Evolutionary conservation across 1,140 invertebrate genomes (phyloP), one percentile per base, ranked within the genome.

Genomic region (Micrasema minimum): DNA sequence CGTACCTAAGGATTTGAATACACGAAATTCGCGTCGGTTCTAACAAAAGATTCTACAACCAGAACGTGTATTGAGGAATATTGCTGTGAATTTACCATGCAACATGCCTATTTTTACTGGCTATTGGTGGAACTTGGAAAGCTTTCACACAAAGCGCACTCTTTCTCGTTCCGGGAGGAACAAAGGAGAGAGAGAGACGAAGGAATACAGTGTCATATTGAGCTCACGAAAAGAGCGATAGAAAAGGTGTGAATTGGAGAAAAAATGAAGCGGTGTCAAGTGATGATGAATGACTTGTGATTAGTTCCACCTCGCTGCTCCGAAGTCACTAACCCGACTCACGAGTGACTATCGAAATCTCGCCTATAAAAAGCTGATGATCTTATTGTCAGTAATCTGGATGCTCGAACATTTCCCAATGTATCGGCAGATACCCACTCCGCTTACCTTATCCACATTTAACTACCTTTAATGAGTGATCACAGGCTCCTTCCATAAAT

Each of bases 181-280:
- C 16, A 62, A 62, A 62, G 41, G 59, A n/a, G 59, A 10, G 38
- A 22, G 18, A 23, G 59, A 14, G 26, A 50, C n/a, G 23, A 16
- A 10, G 14, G 20, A 10, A n/a, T 50, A 45, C 43, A 65, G 50
- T 65, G 62, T 65, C 45, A 37, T 43, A 20, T 14, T 7, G 45
- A 37, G 23, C 62, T 31, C 2, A 26, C 43, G 45, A 62, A 43
- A 71, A 68, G 68, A 59, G 51, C 68, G 69, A 65, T 59, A 71
- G 65, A 71, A 74, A 71, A 74, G 69, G 72, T 74, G 72, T 74
- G 72, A 74, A 74, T 71, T 68, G 65, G 66, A 71, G 69, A 74
- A 74, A 74, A 74, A 74, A 71, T 69, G 57, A 71, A 74, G 72
- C 61, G 68, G 64, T 74, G 72, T 74, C 72, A 74, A 74, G 72